Conservation (phyloP, 1,140 invertebrate species). For the Chironomus tepperi region DNA sequence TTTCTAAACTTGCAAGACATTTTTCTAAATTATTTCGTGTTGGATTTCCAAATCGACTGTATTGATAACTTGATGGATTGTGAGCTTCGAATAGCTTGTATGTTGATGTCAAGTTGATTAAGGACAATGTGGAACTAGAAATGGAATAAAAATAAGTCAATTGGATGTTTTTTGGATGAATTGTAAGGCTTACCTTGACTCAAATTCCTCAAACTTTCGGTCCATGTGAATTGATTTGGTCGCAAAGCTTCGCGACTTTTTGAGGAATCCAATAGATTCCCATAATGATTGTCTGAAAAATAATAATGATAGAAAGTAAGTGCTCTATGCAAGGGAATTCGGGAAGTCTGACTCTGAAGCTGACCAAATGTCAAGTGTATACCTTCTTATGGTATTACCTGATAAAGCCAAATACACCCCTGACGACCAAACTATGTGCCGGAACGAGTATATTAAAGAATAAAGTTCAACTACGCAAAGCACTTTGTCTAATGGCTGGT, state of each 20-base stretch:
- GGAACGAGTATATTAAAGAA: too few species aligned
- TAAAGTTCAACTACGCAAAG: too few species aligned
- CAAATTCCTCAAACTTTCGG: neutral
- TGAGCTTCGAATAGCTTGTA: neutral
- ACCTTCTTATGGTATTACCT: too few species aligned
- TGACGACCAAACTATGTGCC: too few species aligned
- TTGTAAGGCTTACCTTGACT: neutral
- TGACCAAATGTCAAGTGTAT: too few species aligned
- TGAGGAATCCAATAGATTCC: neutral
- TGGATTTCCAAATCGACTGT: constrained; percentile 86
- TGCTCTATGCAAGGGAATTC: too few species aligned
- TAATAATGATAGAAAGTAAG: too few species aligned
- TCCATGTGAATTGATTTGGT: neutral
- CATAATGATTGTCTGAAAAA: neutral
- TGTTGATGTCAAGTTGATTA: neutral
- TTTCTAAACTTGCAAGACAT: constrained; percentile 78
- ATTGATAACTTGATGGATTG: constrained; percentile 36
- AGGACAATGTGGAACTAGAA: neutral
- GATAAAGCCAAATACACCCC: too few species aligned
- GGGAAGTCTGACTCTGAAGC: too few species aligned
- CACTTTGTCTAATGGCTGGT: too few species aligned
- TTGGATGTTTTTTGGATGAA: neutral
- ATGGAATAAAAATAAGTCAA: neutral
- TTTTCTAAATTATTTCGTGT: constrained; percentile 76
- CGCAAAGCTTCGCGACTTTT: neutral